These are phyloP conservation scores for Drosophila anomalata DNA, from an alignment of 2,888 invertebrate species.

Conservation along the genomic window DNA sequence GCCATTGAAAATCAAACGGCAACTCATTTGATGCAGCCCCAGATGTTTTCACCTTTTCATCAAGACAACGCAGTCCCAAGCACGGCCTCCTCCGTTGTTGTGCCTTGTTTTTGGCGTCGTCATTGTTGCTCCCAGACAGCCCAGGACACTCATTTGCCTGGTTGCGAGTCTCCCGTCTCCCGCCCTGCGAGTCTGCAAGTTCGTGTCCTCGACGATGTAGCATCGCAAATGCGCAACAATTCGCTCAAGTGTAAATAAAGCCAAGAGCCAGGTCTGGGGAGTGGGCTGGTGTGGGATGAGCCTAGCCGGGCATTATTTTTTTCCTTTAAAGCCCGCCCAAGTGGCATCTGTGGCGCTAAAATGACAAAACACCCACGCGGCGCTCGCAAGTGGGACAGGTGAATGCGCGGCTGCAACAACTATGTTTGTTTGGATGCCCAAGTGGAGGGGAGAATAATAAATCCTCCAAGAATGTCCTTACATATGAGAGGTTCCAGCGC, in stretches of 20 bases:
- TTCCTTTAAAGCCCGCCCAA: conserved; percentile 22
- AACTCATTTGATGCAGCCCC: conserved; percentile 67
- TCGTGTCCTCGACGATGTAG: conserved; percentile 5
- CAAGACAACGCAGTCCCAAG: conserved; percentile 6
- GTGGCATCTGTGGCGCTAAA: conserved; percentile 57
- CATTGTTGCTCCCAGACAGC: conserved; percentile 16
- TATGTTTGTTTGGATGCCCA: background rate
- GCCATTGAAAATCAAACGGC: conserved; percentile 66
- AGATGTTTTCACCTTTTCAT: conserved; percentile 26
- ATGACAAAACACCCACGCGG: conserved; percentile 75
- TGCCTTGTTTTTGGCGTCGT: conserved; percentile 11
- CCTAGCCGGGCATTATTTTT: conserved; percentile 7
- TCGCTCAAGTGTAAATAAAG: conserved; percentile 80
- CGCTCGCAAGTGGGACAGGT: conserved; percentile 1
- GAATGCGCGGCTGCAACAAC: conserved; percentile 7
- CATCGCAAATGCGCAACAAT: conserved; percentile 79
- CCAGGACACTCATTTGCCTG: conserved; percentile 34
- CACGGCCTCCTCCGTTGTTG: conserved; percentile 1
- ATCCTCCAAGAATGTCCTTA: too few relatives aligned
- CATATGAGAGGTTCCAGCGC: background rate
- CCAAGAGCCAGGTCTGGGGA: conserved; percentile 30
- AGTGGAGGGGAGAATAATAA: background rate
- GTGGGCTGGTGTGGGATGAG: conserved; percentile 1
- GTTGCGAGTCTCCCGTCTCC: conserved; percentile 11
- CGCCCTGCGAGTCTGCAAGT: conserved; percentile 1